Evolutionary conservation across 2,888 invertebrate genomes (phyloP).

Genomic region (Prenolepis imparis): DNA sequence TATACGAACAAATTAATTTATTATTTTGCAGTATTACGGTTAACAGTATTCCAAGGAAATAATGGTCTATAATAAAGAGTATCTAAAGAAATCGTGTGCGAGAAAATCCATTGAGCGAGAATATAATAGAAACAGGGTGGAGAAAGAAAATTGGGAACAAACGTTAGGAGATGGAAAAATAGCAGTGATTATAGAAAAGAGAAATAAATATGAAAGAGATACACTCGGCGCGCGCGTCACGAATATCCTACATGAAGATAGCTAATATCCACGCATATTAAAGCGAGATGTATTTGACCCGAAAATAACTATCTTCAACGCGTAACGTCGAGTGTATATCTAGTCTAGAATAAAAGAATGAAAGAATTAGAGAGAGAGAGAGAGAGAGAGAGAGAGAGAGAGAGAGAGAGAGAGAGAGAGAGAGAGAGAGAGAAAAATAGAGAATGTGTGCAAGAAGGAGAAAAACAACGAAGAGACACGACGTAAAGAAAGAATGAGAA

Average conservation of each 20-base stretch:
- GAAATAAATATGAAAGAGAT: background rate
- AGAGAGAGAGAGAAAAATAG: conserved; percentile 45
- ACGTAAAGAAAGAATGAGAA: conserved; percentile 23
- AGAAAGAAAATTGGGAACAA: conserved; percentile 27
- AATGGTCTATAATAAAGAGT: conserved; percentile 70
- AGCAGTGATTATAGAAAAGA: background rate
- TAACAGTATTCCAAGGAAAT: conserved; percentile 70
- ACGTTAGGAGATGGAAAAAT: background rate
- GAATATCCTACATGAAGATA: background rate
- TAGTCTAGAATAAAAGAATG: too few relatives aligned
- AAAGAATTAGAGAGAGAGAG: conserved; percentile 40
- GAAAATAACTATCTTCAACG: background rate
- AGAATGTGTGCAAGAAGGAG: background rate
- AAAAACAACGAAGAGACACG: conserved; percentile 21
- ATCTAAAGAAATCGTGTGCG: conserved; percentile 61
- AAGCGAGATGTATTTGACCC: background rate
- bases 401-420: too few relatives aligned
- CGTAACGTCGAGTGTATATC: background rate
- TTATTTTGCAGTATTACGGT: conserved; percentile 71
- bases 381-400: conserved; percentile 46
- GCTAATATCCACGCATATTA: background rate
- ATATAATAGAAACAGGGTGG: background rate
- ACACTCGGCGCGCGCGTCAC: background rate
- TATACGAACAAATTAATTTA: conserved; percentile 74
- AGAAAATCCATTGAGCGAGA: background rate